A percentile compares a stretch with the other conserved stretches of the same genome.
Conservation (phyloP, 2,888 invertebrate genomes). For the Mesorhabditis belari region DNA sequence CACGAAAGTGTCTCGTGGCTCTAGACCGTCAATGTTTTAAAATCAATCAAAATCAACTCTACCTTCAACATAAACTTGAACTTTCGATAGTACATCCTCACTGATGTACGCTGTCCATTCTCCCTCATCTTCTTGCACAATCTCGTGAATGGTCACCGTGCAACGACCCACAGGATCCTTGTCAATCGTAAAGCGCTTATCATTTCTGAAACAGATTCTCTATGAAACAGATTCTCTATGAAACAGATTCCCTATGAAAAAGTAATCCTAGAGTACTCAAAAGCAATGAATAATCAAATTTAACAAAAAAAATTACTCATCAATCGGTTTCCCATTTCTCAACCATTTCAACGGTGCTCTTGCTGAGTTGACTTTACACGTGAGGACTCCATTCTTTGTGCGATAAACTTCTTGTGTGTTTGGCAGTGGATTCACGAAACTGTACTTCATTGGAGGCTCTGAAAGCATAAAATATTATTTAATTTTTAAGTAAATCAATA, state of each 20-base stretch:
- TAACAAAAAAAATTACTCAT: slow-evolving; percentile 52
- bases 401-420: slow-evolving; percentile 82
- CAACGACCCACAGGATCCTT: slow-evolving; percentile 87
- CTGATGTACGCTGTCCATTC: slow-evolving; percentile 82
- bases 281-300: neutral
- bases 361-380: slow-evolving; percentile 86
- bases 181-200: slow-evolving; percentile 68
- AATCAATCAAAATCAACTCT: neutral
- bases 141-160: slow-evolving; percentile 75
- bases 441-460: slow-evolving; percentile 89
- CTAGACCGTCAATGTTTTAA: slow-evolving; percentile 58
- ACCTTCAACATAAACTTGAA: slow-evolving; percentile 69
- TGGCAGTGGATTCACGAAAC: slow-evolving; percentile 81
- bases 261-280: neutral
- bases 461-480: no score
- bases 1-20: slow-evolving; percentile 65
- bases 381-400: slow-evolving; percentile 74
- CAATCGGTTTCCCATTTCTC: slow-evolving; percentile 71
- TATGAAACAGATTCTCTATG: no score
- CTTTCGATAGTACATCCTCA: slow-evolving; percentile 78
- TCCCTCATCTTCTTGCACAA: slow-evolving; percentile 76
- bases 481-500: neutral
- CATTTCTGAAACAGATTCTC: slow-evolving; percentile 34
- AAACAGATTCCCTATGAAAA: neutral
- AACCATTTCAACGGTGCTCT: slow-evolving; percentile 91